Evolutionary conservation across 1,140 invertebrate species (phyloP), one percentile per base, ranked within the genome.

Genomic region (Zaprionus capensis): DNA sequence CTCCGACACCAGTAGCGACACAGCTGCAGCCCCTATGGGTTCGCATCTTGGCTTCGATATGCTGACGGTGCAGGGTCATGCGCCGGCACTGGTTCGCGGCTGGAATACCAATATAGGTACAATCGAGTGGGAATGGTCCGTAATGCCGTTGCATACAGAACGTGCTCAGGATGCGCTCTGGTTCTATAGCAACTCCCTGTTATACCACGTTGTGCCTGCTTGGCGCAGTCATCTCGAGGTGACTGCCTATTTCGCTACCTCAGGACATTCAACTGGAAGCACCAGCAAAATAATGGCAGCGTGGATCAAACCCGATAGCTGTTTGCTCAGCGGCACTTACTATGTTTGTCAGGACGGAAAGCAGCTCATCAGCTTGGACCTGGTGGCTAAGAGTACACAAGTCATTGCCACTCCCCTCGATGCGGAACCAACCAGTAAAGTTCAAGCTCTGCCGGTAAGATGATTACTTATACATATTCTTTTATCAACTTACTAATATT

Each of bases 81-180:
- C 96, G 71, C 95, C 95, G 4, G 96, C 95, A 62, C 91, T 97
- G 65, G 95, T 98, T 12, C 93, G 97, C 66, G 96, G 95, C 28
- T 98, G 97, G 96, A 95, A 96, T 87, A 92, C 95, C 15, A 94
- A 94, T 15, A 95, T 95, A 81, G 97, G 97, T 76, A 92, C 94
- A 28, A 82, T 92, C 1, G 82, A 92, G 14, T 95, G 94, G 93
- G 95, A 96, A 80, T 95, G 95, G 95, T 94, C 94, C 3, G 65
- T 95, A 4, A 93, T 93, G 67, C 92, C 94, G 3, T 87, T 94
- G 46, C 93, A 94, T 68, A 92, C 93, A 5, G 88, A 93, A 0
- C 93, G 93, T 4, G 93, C 93, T 3, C 91, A 93, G 12, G 91
- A 93, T 68, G 93, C 94, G 0, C 81, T 94, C 55, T 96, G 95